These are phyloP conservation scores for Montipora capricornis DNA, from an alignment of 64 coral and sea anemone species.

Conservation along the genomic window DNA sequence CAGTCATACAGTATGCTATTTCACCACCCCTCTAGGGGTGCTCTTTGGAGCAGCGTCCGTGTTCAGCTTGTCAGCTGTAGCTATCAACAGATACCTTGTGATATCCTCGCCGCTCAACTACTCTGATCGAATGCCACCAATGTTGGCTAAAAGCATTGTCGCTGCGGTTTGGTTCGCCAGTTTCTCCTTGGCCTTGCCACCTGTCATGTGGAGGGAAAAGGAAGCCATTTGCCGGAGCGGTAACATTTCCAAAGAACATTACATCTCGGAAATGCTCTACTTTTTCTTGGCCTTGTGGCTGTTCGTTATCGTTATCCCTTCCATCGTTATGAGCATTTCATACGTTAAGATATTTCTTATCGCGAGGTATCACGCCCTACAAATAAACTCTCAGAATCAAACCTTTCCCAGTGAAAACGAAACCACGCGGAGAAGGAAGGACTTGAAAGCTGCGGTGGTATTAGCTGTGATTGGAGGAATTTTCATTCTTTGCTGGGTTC, in stretches of 20 bases:
- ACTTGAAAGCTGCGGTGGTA: slow-evolving; percentile 88
- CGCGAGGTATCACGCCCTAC: slow-evolving; percentile 71
- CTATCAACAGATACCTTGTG: slow-evolving; percentile 90
- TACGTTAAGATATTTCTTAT: slow-evolving; percentile 93
- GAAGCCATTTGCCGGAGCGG: slow-evolving; percentile 87
- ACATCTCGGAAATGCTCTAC: slow-evolving; percentile 88
- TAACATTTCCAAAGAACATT: slow-evolving; percentile 82
- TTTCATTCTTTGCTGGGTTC: slow-evolving; percentile 94
- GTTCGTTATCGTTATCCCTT: slow-evolving; percentile 92
- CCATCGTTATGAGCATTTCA: slow-evolving; percentile 77
- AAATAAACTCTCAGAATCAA: slow-evolving; percentile 52
- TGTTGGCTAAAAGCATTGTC: slow-evolving; percentile 84
- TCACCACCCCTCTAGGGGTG: slow-evolving; percentile 96
- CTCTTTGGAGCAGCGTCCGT: slow-evolving; percentile 96
- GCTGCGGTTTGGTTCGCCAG: slow-evolving; percentile 85
- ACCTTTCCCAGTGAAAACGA: slow-evolving; percentile 40
- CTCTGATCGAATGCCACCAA: slow-evolving; percentile 81
- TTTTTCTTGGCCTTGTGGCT: slow-evolving; percentile 91
- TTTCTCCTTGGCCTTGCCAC: slow-evolving; percentile 78
- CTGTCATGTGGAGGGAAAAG: slow-evolving; percentile 86
- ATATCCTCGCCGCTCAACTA: slow-evolving; percentile 92
- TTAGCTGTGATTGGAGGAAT: slow-evolving; percentile 95
- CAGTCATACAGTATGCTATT: slow-evolving; percentile 87
- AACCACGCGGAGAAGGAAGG: slow-evolving; percentile 65
- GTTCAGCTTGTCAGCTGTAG: slow-evolving; percentile 83